A percentile compares a stretch with the other conserved stretches of the same genome.
Evolutionary conservation across 2,797 vertebrate genomes (phyloP).

Genomic region (Spheniscus humboldti): DNA sequence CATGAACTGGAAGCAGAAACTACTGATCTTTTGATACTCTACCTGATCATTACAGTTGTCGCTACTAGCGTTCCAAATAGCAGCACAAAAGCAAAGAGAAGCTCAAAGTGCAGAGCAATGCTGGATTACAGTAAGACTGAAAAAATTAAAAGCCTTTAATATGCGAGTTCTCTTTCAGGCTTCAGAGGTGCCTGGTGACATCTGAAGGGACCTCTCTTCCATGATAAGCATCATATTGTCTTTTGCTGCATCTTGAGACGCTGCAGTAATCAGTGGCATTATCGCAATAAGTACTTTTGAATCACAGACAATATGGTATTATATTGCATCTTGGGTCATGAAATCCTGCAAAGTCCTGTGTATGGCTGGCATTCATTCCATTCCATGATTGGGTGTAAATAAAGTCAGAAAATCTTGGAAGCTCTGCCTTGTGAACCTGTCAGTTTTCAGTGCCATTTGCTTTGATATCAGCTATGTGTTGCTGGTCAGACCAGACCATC

Average conservation of each 20-base stretch:
- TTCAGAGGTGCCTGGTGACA: neutral
- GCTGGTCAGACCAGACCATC: neutral
- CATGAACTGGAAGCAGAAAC: neutral
- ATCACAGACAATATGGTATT: neutral
- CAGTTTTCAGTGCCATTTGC: neutral
- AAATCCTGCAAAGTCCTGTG: too few species aligned
- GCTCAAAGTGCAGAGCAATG: neutral
- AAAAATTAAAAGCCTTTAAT: neutral
- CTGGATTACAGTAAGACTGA: neutral
- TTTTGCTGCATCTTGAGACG: neutral
- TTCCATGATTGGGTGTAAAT: neutral
- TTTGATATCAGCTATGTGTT: neutral
- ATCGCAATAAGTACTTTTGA: fast-evolving
- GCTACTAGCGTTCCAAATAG: neutral
- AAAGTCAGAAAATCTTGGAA: neutral
- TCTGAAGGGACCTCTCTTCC: neutral
- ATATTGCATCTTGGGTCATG: neutral
- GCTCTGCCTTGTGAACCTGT: neutral
- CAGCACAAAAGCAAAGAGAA: neutral
- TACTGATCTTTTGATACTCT: neutral
- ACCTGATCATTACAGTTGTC: neutral
- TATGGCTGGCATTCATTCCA: neutral
- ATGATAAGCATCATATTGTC: neutral
- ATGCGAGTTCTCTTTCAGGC: neutral
- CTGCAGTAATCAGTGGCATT: neutral